Percentiles rank a stretch among this genome's conserved stretches.
Conservation (phyloP, 2,797 vertebrate genomes). For the Lagocephalus sceleratus region DNA sequence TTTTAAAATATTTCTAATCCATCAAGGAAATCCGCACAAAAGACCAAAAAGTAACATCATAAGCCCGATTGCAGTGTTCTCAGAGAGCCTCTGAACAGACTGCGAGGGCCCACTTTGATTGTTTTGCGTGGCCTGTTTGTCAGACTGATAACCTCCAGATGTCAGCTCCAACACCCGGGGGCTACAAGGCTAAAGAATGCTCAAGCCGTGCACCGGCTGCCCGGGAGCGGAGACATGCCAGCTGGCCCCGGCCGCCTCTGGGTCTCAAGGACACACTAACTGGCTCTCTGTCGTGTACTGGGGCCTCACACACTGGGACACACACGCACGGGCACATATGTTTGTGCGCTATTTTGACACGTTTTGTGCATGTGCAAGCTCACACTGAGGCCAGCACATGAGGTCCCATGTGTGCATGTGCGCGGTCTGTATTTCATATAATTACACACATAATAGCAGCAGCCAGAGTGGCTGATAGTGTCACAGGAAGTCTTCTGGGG, state of each 20-base stretch:
- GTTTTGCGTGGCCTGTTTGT: conserved; percentile 68
- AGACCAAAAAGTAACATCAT: conserved; percentile 16
- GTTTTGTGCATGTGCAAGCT: conserved; percentile 13
- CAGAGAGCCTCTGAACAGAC: conserved; percentile 32
- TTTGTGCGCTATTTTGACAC: conserved; percentile 23
- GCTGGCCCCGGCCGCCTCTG: conserved; percentile 70
- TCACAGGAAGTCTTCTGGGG: too few species aligned
- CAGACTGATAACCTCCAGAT: conserved; percentile 81
- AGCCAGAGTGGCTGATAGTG: too few species aligned
- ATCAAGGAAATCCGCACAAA: not conserved
- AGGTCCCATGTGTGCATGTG: conserved; percentile 26
- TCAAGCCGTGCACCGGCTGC: conserved; percentile 63
- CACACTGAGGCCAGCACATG: conserved; percentile 25
- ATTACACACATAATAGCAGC: not conserved
- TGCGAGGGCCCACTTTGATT: conserved; percentile 48
- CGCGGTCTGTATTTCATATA: not conserved
- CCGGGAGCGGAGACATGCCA: conserved; percentile 67
- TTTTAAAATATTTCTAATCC: not conserved
- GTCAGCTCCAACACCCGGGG: conserved; percentile 68
- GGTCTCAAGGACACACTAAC: conserved; percentile 67
- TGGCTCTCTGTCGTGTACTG: conserved; percentile 57
- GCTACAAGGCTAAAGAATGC: conserved; percentile 61
- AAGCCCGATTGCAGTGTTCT: conserved; percentile 30
- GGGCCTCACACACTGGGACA: conserved; percentile 17
- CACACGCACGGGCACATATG: conserved; percentile 29